phyloP scores from a whole-genome alignment of 2,797 vertebrate species.

The Sylvia borin region DNA sequence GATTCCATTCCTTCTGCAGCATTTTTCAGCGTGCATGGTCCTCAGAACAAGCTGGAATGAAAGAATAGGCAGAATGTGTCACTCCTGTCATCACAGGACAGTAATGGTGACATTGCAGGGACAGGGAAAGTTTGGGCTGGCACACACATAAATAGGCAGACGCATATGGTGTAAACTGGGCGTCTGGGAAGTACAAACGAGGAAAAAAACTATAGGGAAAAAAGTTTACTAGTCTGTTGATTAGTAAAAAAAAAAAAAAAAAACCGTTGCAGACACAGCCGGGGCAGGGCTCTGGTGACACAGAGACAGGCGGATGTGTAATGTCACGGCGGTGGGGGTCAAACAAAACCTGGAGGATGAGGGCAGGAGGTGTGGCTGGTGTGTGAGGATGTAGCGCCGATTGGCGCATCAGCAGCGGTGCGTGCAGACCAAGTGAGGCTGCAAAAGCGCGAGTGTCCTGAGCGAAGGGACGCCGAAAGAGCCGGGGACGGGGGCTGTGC shows the following conservation, averaged over 20 bases:
- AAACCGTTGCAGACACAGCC: neutral
- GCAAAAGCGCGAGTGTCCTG: neutral
- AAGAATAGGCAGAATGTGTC: neutral
- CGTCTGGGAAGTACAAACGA: neutral
- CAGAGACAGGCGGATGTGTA: neutral
- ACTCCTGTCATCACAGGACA: neutral
- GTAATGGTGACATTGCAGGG: neutral
- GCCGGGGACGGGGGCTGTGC: rapidly evolving
- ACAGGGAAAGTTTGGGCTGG: neutral
- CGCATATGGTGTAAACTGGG: neutral
- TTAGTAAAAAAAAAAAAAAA: neutral
- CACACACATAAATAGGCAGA: neutral
- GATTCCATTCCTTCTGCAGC: neutral
- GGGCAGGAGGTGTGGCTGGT: neutral
- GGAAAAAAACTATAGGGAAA: neutral
- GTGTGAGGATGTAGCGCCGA: rapidly evolving
- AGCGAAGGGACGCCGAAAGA: rapidly evolving
- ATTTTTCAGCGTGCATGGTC: neutral
- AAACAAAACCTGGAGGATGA: neutral
- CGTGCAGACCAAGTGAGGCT: neutral
- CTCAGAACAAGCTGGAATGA: neutral
- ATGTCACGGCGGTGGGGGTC: neutral
- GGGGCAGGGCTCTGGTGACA: neutral
- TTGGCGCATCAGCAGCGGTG: neutral
- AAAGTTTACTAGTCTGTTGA: neutral